Conservation (phyloP, 2,888 invertebrate species). For the Hartigia nigra region DNA sequence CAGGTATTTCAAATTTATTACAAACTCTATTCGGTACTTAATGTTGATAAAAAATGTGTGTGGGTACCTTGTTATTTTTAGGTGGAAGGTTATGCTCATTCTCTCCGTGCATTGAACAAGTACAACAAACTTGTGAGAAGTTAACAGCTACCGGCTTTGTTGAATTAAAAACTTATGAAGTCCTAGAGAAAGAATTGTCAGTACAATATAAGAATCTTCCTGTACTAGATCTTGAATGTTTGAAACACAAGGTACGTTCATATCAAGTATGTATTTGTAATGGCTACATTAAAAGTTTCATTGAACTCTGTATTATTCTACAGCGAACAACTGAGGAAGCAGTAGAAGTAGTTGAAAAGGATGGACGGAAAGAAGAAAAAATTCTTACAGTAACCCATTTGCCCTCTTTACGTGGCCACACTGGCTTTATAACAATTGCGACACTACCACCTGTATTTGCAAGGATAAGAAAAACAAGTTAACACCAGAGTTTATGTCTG, state of each 20-base stretch:
- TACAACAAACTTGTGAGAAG: slow-evolving; percentile 85
- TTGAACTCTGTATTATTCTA: slow-evolving; percentile 3
- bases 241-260: slow-evolving; percentile 72
- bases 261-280: neutral
- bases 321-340: slow-evolving; percentile 47
- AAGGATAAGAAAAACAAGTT: slow-evolving; percentile 43
- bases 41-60: neutral
- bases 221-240: slow-evolving; percentile 76
- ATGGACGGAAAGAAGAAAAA: slow-evolving; percentile 67
- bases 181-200: slow-evolving; percentile 82
- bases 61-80: slow-evolving; percentile 49
- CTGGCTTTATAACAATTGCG: slow-evolving; percentile 95
- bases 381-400: slow-evolving; percentile 79
- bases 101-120: slow-evolving; percentile 99
- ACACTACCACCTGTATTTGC: slow-evolving; percentile 79
- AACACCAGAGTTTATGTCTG: neutral
- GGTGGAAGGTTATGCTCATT: slow-evolving; percentile 97
- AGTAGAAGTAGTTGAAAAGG: slow-evolving; percentile 63
- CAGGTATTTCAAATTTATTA: slow-evolving; percentile 66
- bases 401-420: slow-evolving; percentile 87
- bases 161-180: slow-evolving; percentile 88
- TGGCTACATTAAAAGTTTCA: neutral
- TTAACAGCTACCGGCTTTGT: slow-evolving; percentile 82
- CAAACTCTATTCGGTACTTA: neutral
- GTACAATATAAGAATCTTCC: slow-evolving; percentile 76